A percentile compares a stretch with the other conserved stretches of the same genome.
These are phyloP conservation scores for Drosophila ananassae DNA, from an alignment of 1,140 invertebrate genomes.

Conservation along the genomic window DNA sequence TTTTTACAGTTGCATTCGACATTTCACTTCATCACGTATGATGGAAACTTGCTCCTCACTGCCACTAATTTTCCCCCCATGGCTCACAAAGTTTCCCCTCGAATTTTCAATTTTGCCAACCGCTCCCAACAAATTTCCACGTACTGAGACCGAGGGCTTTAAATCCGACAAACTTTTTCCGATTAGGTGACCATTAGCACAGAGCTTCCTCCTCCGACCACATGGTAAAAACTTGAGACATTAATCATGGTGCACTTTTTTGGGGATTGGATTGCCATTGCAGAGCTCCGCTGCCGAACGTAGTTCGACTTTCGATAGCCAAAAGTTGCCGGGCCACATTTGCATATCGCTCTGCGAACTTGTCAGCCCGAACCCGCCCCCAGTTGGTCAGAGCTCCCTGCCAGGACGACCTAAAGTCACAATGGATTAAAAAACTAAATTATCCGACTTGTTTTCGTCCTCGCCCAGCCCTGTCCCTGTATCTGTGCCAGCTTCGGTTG, in stretches of 20 bases:
- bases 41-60: constrained; percentile 52
- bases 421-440: constrained; percentile 56
- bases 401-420: constrained; percentile 49
- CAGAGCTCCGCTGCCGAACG: constrained; percentile 29
- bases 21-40: constrained; percentile 43
- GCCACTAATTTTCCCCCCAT: constrained; percentile 51
- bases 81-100: constrained; percentile 50
- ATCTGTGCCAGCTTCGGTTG: background rate
- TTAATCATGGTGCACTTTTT: constrained; percentile 52
- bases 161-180: constrained; percentile 52
- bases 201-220: background rate
- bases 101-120: constrained; percentile 50
- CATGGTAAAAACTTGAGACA: constrained; percentile 47
- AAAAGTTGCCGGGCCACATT: constrained; percentile 54
- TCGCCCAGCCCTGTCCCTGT: background rate
- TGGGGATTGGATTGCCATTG: constrained; percentile 30
- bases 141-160: constrained; percentile 30
- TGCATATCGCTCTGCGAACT: constrained; percentile 50
- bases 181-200: constrained; percentile 61
- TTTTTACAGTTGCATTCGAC: constrained; percentile 61
- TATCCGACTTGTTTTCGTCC: constrained; percentile 31
- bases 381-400: constrained; percentile 27
- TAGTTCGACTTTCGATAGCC: constrained; percentile 51
- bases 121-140: constrained; percentile 40
- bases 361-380: constrained; percentile 34